These are phyloP conservation scores for Podarcis siculus DNA, from an alignment of 2,797 vertebrate species.

Conservation along the genomic window DNA sequence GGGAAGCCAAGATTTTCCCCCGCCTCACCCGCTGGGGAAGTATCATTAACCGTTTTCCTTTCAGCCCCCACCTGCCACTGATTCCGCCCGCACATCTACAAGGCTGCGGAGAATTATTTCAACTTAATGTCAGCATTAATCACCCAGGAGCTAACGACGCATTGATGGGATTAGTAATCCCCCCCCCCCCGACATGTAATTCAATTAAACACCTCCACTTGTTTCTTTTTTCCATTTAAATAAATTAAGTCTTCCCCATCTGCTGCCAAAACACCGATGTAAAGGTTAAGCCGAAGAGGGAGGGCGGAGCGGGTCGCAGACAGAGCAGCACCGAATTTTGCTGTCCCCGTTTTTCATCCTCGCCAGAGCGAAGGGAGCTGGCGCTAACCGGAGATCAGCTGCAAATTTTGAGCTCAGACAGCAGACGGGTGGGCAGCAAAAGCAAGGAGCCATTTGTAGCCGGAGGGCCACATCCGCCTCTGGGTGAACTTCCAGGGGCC, in stretches of 20 bases:
- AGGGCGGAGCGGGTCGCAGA: background rate
- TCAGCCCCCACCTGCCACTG: background rate
- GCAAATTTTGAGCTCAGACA: no score
- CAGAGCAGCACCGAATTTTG: background rate
- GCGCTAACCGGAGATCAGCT: no score
- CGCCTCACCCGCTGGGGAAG: no score
- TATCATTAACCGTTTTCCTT: background rate
- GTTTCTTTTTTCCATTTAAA: constrained; percentile 3
- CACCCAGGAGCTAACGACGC: constrained; percentile 25
- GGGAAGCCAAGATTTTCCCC: background rate
- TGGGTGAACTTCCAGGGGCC: no score
- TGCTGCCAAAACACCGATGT: background rate
- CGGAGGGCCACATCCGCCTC: no score
- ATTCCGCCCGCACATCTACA: background rate
- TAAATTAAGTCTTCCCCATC: constrained; percentile 16
- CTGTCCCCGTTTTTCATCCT: background rate
- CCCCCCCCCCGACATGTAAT: background rate
- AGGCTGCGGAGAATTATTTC: constrained; percentile 3
- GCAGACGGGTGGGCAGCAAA: no score
- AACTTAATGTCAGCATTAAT: constrained; percentile 40
- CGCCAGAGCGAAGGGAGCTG: no score
- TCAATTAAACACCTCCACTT: constrained; percentile 44
- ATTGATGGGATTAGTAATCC: constrained; percentile 33
- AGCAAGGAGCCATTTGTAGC: no score
- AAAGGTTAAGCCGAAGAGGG: background rate